phyloP scores from a whole-genome alignment of 2,797 vertebrate genomes.

The Phaenicophaeus curvirostris region DNA sequence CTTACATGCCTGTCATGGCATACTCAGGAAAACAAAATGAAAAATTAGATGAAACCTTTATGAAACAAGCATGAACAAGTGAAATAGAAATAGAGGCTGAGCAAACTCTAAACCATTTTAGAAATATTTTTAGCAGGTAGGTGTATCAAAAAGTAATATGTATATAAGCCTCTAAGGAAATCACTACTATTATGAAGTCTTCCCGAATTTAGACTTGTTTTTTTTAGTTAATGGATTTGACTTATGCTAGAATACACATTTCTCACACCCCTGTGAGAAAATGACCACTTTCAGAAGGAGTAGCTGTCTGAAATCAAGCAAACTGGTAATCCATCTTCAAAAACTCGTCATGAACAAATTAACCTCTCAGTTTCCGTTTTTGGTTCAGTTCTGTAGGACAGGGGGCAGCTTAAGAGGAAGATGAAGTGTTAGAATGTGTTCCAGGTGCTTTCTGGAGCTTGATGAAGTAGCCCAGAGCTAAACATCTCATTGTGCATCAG shows the following conservation, averaged over 20 bases:
- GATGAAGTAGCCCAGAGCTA: not conserved
- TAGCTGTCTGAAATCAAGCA: not conserved
- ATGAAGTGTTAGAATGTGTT: not conserved
- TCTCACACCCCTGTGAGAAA: not conserved
- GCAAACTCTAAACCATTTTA: not conserved
- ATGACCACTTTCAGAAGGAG: not conserved
- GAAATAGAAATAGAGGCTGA: not conserved
- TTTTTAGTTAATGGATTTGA: constrained; percentile 5
- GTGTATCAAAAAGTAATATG: not conserved
- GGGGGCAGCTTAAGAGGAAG: not conserved
- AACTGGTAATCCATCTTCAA: not conserved
- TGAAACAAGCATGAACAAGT: not conserved
- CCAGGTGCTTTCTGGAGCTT: not conserved
- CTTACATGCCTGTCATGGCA: not conserved
- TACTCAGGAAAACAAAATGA: not conserved
- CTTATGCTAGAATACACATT: not conserved
- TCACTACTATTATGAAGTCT: not conserved
- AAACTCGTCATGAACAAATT: not conserved
- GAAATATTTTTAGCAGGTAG: not conserved
- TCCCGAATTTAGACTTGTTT: not conserved
- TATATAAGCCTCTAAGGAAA: not conserved
- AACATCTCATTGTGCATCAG: not conserved
- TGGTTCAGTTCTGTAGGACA: not conserved
- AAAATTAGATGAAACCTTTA: not conserved
- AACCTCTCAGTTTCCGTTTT: not conserved